Percentiles rank a stretch among this genome's conserved stretches.
These are phyloP conservation scores for Protobothrops mucrosquamatus DNA, from an alignment of 2,113 vertebrate genomes.

Conservation along the genomic window DNA sequence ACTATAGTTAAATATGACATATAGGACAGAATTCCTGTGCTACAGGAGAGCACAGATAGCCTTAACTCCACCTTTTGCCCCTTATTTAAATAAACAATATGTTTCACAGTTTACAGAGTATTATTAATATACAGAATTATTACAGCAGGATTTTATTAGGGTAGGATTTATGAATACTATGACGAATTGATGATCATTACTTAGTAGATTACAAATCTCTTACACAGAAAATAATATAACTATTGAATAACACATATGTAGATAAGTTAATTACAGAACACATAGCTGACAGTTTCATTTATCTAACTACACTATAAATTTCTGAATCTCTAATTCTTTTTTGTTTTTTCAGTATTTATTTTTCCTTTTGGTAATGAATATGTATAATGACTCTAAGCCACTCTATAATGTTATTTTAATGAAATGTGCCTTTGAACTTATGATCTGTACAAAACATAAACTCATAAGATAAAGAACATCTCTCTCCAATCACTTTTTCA, in stretches of 20 bases:
- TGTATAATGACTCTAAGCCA: neutral
- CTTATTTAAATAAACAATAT: neutral
- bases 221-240: conserved; percentile 63
- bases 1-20: neutral
- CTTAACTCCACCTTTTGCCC: neutral
- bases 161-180: conserved; percentile 37
- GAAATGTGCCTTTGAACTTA: neutral
- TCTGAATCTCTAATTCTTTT: neutral
- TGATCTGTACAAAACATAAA: neutral
- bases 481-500: neutral
- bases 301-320: conserved; percentile 51
- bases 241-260: conserved; percentile 65
- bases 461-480: neutral
- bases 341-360: neutral
- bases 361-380: neutral
- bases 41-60: neutral
- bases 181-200: conserved; percentile 67
- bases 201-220: conserved; percentile 64
- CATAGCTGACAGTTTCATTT: conserved; percentile 70
- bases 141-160: conserved; percentile 60
- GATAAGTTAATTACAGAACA: conserved; percentile 70
- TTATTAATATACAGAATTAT: conserved; percentile 60
- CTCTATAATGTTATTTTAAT: neutral
- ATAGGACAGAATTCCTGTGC: neutral
- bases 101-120: conserved; percentile 25